Conservation (phyloP, 2,113 vertebrate genomes). For the Oreochromis aureus region DNA sequence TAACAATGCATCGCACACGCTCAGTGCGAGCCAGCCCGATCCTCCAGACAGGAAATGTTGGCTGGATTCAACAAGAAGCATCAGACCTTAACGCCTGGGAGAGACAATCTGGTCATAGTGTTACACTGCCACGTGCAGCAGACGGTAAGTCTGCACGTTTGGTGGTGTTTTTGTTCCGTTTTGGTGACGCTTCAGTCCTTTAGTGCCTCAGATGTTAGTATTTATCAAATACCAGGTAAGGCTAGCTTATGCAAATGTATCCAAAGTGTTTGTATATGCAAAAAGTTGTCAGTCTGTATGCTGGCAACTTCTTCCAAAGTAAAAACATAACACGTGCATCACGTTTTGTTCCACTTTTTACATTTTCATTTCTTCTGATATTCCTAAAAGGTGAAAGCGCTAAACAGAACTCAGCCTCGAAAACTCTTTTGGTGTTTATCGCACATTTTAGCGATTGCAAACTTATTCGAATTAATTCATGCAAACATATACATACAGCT, state of each 20-base stretch:
- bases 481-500: slow-evolving; percentile 2
- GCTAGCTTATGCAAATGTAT: neutral
- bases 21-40: neutral
- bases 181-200: neutral
- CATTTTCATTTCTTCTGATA: neutral
- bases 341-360: neutral
- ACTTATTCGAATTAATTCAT: neutral
- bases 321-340: slow-evolving; percentile 3
- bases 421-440: neutral
- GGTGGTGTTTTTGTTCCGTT: neutral
- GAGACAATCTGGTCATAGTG: slow-evolving; percentile 12
- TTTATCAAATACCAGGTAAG: neutral
- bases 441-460: neutral
- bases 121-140: slow-evolving; percentile 4
- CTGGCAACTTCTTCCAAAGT: slow-evolving; percentile 1
- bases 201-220: neutral
- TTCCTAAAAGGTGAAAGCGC: neutral
- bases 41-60: slow-evolving; percentile 36
- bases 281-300: neutral
- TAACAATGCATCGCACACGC: neutral
- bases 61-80: slow-evolving; percentile 48
- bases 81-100: neutral
- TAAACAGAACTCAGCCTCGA: neutral
- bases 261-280: neutral
- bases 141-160: neutral